Evolutionary conservation across 2,888 invertebrate species (phyloP).

Genomic region (Tenthredo distinguenda): DNA sequence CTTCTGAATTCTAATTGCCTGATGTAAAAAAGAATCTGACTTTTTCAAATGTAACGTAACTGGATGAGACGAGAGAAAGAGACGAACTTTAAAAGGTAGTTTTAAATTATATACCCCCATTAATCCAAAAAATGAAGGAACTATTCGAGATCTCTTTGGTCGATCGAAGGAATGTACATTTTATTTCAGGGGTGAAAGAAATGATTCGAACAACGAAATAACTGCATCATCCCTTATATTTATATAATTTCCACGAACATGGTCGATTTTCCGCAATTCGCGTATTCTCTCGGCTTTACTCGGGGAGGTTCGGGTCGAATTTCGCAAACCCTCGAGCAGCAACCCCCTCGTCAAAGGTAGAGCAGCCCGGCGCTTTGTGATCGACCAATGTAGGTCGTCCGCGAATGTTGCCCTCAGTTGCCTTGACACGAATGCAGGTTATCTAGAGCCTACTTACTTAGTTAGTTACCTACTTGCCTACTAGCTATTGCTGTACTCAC

Average conservation of each 20-base stretch:
- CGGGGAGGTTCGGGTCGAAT: slow-evolving; percentile 13
- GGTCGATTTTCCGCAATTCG: slow-evolving; percentile 44
- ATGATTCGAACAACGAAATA: not conserved
- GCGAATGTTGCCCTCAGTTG: slow-evolving; percentile 74
- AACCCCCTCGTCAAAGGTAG: slow-evolving; percentile 53
- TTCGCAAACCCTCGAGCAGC: slow-evolving; percentile 11
- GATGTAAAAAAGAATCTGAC: too few species aligned
- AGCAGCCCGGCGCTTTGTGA: slow-evolving; percentile 51
- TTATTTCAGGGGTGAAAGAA: not conserved
- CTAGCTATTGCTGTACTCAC: not conserved
- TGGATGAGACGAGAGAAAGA: too few species aligned
- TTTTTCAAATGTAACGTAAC: too few species aligned
- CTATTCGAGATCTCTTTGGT: too few species aligned
- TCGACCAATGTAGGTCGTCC: slow-evolving; percentile 71
- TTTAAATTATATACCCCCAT: too few species aligned
- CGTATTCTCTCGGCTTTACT: slow-evolving; percentile 26
- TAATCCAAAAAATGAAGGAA: too few species aligned
- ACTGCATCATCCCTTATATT: slow-evolving; percentile 14
- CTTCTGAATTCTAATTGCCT: too few species aligned
- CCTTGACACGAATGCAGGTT: slow-evolving; percentile 76
- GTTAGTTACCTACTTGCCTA: slow-evolving; percentile 3
- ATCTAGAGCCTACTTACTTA: slow-evolving; percentile 61
- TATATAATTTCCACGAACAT: slow-evolving; percentile 9
- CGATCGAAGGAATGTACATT: not conserved
- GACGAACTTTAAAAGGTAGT: too few species aligned